Evolutionary conservation across 1,140 invertebrate genomes (phyloP).

Genomic region (Drosophila navojoa): DNA sequence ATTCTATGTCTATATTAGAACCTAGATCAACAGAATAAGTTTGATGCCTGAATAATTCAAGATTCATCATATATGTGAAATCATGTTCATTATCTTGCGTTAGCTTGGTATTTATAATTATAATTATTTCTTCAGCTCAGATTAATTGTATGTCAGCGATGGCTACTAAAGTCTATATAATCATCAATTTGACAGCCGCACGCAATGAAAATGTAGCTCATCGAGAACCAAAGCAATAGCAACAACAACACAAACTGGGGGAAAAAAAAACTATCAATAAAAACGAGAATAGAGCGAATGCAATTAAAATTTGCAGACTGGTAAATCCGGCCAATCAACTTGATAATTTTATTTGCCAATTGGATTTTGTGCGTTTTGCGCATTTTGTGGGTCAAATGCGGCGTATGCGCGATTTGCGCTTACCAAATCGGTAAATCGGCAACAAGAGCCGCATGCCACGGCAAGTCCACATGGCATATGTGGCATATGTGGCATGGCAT

Average conservation of each 20-base stretch:
- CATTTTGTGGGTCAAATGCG: constrained; percentile 60
- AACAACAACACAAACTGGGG: no score
- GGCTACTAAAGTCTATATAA: constrained; percentile 30
- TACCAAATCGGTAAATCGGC: constrained; percentile 47
- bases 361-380: constrained; percentile 44
- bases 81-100: no score
- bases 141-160: constrained; percentile 58
- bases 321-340: constrained; percentile 50
- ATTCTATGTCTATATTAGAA: no score
- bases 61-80: no score
- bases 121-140: constrained; percentile 15
- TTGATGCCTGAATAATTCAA: no score
- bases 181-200: constrained; percentile 28
- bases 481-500: constrained; percentile 49
- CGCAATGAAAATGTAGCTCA: constrained; percentile 37
- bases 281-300: not conserved
- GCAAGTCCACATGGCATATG: constrained; percentile 58
- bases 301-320: constrained; percentile 31
- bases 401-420: constrained; percentile 66
- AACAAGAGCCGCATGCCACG: constrained; percentile 39
- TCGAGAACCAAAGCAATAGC: constrained; percentile 1
- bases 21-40: no score
- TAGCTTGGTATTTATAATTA: not conserved
- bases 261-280: constrained; percentile 19
- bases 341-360: constrained; percentile 73